Base-by-base conservation (phyloP, 2,113 vertebrate genomes). In the Saguinus imperator region DNA sequence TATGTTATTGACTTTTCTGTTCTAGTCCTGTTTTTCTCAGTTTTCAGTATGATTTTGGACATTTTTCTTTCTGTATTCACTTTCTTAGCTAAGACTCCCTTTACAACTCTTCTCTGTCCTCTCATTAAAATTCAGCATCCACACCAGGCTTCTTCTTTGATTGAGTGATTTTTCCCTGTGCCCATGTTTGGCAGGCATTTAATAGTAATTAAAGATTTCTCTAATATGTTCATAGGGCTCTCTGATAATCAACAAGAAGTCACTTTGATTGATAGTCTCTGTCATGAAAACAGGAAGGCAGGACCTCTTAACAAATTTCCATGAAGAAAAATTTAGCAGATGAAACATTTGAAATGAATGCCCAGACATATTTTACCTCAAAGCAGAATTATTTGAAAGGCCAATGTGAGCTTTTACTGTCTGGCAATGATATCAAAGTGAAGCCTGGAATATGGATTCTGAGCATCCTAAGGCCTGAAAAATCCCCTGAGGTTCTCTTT, bases 151-250 rank as follows among this genome's bases (percentile, higher is more conserved):
- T 92, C 80, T 72, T 76, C 91, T 97, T 93, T 97, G 97, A 98
- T 77, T 98, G 37, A 94, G 75, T 95, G 96, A 85, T 94, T 97
- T 96, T 94, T 85, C 75, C 21, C 10, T 85, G 83, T 76, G 92
- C 85, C 93, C 96, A 88, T 64, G 91, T 95, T 97, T 98, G 94
- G 96, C 94, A 98, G 97, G 98, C 89, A 97, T 97, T 98, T 98
- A 98, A 98, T 89, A 97, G 96, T 89, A 98, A 98, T 98, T 98
- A 98, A 98, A 98, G 95, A 93, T 97, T 97, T 96, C 95, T 98
- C 91, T 95, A 87, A 94, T 98, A 95, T 98, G 68, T 97, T 98
- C 86, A 79, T 96, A 94, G 88, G 86, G 25, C 95, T 97, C 79
- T 93, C 88, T 96, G 92, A 98, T 97, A 97, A 98, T 97, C 98